These are phyloP conservation scores for Harpalus rubripes DNA, from an alignment of 2,888 invertebrate genomes.

Conservation along the genomic window DNA sequence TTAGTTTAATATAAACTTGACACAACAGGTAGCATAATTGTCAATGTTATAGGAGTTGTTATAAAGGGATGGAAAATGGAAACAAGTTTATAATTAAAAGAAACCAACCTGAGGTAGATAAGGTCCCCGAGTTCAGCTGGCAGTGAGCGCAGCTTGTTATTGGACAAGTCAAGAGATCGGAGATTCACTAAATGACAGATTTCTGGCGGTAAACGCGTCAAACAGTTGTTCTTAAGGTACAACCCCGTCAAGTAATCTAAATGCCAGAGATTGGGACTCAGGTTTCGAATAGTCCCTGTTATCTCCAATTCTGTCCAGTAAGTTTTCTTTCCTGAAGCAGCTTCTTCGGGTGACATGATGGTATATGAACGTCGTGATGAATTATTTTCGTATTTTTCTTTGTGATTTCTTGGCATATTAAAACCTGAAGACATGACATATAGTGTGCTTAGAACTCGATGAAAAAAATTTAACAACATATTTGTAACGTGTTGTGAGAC, in stretches of 20 bases:
- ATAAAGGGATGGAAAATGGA: too few relatives aligned
- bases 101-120: slow-evolving; percentile 90
- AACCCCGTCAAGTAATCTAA: slow-evolving; percentile 95
- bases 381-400: slow-evolving; percentile 93
- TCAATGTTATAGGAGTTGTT: slow-evolving; percentile 51
- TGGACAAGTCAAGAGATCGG: slow-evolving; percentile 93
- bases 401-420: slow-evolving; percentile 81
- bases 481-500: slow-evolving; percentile 45
- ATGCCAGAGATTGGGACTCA: slow-evolving; percentile 95
- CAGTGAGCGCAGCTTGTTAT: slow-evolving; percentile 95
- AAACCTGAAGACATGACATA: slow-evolving; percentile 74
- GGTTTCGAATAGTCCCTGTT: slow-evolving; percentile 95
- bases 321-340: slow-evolving; percentile 94
- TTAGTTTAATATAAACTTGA: neutral
- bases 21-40: neutral
- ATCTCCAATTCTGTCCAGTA: slow-evolving; percentile 89
- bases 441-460: slow-evolving; percentile 40
- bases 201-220: slow-evolving; percentile 94
- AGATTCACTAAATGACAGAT: slow-evolving; percentile 92
- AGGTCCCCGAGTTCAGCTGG: slow-evolving; percentile 98
- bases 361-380: slow-evolving; percentile 91
- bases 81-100: neutral
- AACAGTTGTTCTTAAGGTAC: slow-evolving; percentile 97
- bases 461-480: slow-evolving; percentile 44
- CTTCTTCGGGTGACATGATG: slow-evolving; percentile 95